Evolutionary conservation across 2,888 invertebrate genomes (phyloP).

Genomic region (Meandrusa payeni): DNA sequence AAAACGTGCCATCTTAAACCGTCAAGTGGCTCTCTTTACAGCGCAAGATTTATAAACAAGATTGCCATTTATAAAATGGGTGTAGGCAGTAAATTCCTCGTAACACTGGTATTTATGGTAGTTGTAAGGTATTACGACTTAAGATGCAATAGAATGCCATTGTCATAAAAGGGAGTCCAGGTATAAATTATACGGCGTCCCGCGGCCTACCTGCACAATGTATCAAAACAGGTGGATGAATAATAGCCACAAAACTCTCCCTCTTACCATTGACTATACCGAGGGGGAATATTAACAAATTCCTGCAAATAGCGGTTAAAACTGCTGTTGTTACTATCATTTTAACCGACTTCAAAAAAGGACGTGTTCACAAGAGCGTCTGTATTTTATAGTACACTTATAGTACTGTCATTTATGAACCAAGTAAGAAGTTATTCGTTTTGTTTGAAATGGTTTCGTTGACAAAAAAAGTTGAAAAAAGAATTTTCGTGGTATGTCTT

Average conservation of each 20-base stretch:
- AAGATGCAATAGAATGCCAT: constrained; percentile 22
- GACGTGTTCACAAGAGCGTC: too few species aligned
- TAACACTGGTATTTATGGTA: constrained; percentile 24
- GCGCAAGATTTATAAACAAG: constrained; percentile 19
- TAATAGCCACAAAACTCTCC: constrained; percentile 3
- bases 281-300: neutral
- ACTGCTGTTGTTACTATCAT: too few species aligned
- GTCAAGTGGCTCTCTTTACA: constrained; percentile 7
- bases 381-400: too few species aligned
- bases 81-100: constrained; percentile 21
- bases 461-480: too few species aligned
- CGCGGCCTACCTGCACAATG: constrained; percentile 13
- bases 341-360: too few species aligned
- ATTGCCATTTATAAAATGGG: constrained; percentile 21
- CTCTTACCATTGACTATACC: constrained; percentile 1
- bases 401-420: too few species aligned
- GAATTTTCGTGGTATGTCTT: too few species aligned
- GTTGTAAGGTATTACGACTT: constrained; percentile 23
- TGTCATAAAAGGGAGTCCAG: constrained; percentile 23
- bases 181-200: constrained; percentile 19
- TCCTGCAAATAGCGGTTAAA: too few species aligned
- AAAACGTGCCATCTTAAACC: constrained; percentile 6
- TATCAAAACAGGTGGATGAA: constrained; percentile 10
- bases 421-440: too few species aligned
- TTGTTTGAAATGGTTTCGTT: too few species aligned